phyloP scores from a whole-genome alignment of 2,797 vertebrate species.

The Muraenolepis orangiensis region DNA sequence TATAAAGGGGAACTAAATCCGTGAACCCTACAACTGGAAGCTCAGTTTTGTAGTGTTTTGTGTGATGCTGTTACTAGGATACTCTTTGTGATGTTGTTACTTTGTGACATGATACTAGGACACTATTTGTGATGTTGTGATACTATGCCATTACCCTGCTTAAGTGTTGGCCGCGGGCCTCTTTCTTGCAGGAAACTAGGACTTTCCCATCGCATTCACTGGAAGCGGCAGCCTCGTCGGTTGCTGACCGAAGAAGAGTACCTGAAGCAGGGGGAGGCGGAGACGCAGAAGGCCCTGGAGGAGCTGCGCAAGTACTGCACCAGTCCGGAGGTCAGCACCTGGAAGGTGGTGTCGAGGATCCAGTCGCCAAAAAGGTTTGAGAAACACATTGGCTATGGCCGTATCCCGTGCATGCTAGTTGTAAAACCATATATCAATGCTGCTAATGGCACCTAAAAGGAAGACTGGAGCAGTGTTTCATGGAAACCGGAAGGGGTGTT shows the following conservation, averaged over 20 bases:
- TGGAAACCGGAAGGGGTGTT: not conserved
- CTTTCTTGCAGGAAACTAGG: conserved; percentile 71
- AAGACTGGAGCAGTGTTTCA: not conserved
- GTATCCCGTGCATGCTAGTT: not conserved
- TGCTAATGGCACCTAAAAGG: not conserved
- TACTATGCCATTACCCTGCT: not conserved
- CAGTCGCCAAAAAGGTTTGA: conserved; percentile 89
- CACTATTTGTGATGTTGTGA: not conserved
- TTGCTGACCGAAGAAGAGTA: conserved; percentile 92
- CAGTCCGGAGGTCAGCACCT: conserved; percentile 87
- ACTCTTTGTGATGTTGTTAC: not conserved
- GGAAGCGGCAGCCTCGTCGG: conserved; percentile 74
- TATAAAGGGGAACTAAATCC: not conserved
- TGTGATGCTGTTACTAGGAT: too few species aligned
- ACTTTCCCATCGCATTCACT: conserved; percentile 48
- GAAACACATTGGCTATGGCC: not conserved
- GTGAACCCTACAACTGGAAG: not conserved
- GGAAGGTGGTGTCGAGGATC: conserved; percentile 85
- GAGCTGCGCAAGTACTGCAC: conserved; percentile 81
- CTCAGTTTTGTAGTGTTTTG: not conserved
- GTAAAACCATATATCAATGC: not conserved
- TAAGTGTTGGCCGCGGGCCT: not conserved
- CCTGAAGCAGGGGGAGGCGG: conserved; percentile 81
- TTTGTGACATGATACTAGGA: too few species aligned
- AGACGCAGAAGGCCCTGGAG: conserved; percentile 84